Percentiles rank a stretch among this genome's conserved stretches.
Conservation (phyloP, 2,888 invertebrate species). For the Poecilus cupreus region DNA sequence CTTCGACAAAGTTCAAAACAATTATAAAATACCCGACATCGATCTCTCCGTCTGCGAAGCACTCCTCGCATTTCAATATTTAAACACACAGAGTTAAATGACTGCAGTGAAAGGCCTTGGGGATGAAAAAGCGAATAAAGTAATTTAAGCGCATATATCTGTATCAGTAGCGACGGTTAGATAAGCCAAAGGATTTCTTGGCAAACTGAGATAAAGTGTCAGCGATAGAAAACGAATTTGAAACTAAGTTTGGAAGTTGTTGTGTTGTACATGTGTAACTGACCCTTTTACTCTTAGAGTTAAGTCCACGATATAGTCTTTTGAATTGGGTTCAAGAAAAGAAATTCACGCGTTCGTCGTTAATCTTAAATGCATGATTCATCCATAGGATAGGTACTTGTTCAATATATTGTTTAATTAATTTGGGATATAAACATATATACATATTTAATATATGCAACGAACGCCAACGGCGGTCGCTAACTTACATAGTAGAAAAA, state of each 20-base stretch:
- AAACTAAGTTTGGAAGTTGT: constrained; percentile 47
- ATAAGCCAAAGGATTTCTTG: constrained; percentile 30
- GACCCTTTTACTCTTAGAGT: constrained; percentile 4
- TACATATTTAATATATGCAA: no score
- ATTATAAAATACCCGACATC: constrained; percentile 3
- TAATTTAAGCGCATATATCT: constrained; percentile 29
- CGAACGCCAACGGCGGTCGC: no score
- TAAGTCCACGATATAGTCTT: no score
- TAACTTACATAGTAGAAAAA: no score
- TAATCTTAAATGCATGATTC: no score
- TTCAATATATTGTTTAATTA: no score
- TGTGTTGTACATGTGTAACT: constrained; percentile 41
- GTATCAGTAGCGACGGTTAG: not conserved
- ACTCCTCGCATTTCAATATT: not conserved
- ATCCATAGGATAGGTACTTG: no score
- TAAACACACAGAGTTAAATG: not conserved
- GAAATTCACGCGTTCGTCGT: no score
- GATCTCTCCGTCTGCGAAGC: not conserved
- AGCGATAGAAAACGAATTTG: constrained; percentile 40
- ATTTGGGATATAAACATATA: no score
- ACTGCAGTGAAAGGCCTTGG: not conserved
- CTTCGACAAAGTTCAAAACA: constrained; percentile 27
- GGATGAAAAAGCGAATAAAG: not conserved
- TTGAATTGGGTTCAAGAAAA: no score
- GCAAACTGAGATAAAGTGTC: constrained; percentile 49